Evolutionary conservation across 2,888 invertebrate genomes (phyloP).

Genomic region (Cryptops parisi): DNA sequence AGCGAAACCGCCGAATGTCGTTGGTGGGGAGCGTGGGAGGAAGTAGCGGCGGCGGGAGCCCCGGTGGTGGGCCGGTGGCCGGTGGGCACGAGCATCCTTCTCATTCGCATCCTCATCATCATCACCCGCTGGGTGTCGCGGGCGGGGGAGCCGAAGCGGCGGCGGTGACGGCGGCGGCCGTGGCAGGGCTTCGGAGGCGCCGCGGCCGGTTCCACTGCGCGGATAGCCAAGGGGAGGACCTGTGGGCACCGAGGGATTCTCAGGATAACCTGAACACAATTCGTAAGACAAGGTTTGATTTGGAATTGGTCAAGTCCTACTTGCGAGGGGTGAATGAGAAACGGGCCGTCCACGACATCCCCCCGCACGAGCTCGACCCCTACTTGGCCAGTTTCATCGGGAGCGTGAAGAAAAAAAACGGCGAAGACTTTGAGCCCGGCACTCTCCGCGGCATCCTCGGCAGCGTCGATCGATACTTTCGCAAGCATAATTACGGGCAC

Average conservation of each 20-base stretch:
- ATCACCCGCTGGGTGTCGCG: no score
- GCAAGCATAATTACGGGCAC: slow-evolving; percentile 16
- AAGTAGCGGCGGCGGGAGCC: no score
- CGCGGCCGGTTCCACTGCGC: slow-evolving; percentile 10
- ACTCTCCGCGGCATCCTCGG: slow-evolving; percentile 16
- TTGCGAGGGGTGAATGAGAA: slow-evolving; percentile 11
- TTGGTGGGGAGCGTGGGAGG: no score
- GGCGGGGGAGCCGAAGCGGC: no score
- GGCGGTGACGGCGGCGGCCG: slow-evolving; percentile 1
- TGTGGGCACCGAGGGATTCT: slow-evolving; percentile 10
- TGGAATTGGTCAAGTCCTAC: slow-evolving; percentile 13
- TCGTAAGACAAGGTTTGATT: slow-evolving; percentile 12
- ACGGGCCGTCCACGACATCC: slow-evolving; percentile 11
- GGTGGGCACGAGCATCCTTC: no score
- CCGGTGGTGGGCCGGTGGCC: no score
- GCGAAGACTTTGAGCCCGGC: slow-evolving; percentile 15
- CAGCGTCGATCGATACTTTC: slow-evolving; percentile 16
- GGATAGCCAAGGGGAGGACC: slow-evolving; percentile 10
- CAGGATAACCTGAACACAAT: slow-evolving; percentile 13
- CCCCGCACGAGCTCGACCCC: slow-evolving; percentile 12
- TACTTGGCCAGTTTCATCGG: slow-evolving; percentile 10
- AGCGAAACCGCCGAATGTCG: no score
- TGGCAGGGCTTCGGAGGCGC: slow-evolving; percentile 3
- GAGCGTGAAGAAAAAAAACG: slow-evolving; percentile 14
- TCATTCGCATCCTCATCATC: no score